A percentile compares a stretch with the other conserved stretches of the same genome.
phyloP scores from a whole-genome alignment of 2,797 vertebrate genomes.

The Gephyroberyx darwinii region DNA sequence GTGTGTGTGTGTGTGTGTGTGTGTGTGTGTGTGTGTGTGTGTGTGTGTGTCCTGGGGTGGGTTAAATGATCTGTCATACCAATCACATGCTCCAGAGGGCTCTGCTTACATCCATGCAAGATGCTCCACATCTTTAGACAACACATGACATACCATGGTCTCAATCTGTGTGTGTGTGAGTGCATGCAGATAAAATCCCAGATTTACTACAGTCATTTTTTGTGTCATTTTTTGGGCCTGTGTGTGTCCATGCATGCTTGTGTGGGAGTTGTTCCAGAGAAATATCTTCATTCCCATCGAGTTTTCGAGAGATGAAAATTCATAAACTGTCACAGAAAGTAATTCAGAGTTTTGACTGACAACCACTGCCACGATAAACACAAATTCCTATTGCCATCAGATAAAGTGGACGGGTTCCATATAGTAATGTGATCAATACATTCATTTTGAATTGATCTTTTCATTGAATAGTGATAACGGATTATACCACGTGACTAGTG shows the following conservation, averaged over 20 bases:
- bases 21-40: slow-evolving; percentile 9
- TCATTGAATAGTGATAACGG: background rate
- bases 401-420: background rate
- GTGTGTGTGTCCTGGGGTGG: slow-evolving; percentile 1
- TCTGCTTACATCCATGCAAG: slow-evolving; percentile 56
- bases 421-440: no score
- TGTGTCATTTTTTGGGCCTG: background rate
- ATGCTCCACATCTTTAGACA: slow-evolving; percentile 34
- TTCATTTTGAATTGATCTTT: background rate
- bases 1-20: slow-evolving; percentile 2
- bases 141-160: slow-evolving; percentile 20
- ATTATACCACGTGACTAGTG: background rate
- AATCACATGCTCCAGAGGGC: slow-evolving; percentile 48
- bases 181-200: background rate
- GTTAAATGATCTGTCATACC: slow-evolving; percentile 63
- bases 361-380: background rate
- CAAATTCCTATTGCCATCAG: background rate
- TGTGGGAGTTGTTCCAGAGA: slow-evolving; percentile 13
- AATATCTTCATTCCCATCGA: slow-evolving; percentile 2
- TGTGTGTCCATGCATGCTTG: background rate
- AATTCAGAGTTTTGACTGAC: background rate
- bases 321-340: slow-evolving; percentile 8
- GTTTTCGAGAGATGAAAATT: background rate
- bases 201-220: background rate
- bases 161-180: slow-evolving; percentile 4